Evolutionary conservation across 2,888 invertebrate species (phyloP), one percentile per base, ranked within the genome.

Genomic region (Rhagium mordax): DNA sequence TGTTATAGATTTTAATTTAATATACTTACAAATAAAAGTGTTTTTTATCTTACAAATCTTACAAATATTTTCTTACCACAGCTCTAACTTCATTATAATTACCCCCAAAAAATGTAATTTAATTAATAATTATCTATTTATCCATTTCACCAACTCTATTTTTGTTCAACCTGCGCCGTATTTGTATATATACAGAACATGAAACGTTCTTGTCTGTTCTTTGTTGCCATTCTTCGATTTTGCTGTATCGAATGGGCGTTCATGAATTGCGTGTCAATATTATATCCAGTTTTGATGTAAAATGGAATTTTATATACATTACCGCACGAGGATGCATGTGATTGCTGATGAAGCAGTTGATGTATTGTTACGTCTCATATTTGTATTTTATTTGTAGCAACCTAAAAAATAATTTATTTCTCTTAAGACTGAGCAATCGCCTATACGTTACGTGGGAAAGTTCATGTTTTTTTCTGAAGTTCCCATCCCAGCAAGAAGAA

Each of bases 271-370:
- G 33, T 59, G 33, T 59, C 33, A 59, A 24, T 53, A 53, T 20
- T 21, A 18, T 59, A 59, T 57, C 55, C 59, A 62, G 62, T 53
- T 67, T 67, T 41, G 33, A 55, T 67, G 62, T 53, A 53, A n/a
- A 62, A 62, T 70, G 57, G n/a, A 49, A 55, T 71, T 48, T 71
- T 72, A 65, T 72, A 70, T 74, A 74, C 70, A 70, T 76, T 72
- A 70, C 70, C 61, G 72, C 77, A 72, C 71, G 60, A 72, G 69
- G 60, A 67, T 67, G 70, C 68, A 70, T 59, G 66, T 70, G 70
- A 74, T 68, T 69, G 67, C 66, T 72, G 72, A 73, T 72, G 70
- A 77, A 74, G 74, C 74, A 68, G 72, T 55, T 65, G 71, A 73
- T 74, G 74, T 49, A 33, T 41, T 53, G 53, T 65, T 55, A 29